Percentiles rank a stretch among this genome's conserved stretches.
These are phyloP conservation scores for Fregata magnificens DNA, from an alignment of 2,113 vertebrate species.

Conservation along the genomic window DNA sequence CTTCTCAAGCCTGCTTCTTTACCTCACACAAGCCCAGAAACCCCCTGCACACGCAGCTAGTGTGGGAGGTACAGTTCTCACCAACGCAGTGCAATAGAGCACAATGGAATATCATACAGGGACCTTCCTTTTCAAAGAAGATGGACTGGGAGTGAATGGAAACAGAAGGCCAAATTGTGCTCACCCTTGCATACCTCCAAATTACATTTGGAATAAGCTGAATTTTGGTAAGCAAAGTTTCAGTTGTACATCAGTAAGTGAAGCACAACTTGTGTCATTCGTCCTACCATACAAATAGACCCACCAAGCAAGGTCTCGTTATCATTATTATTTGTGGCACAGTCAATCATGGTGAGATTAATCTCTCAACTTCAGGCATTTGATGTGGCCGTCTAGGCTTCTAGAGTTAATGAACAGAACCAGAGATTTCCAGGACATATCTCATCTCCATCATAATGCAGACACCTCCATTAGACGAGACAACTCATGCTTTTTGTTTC, in stretches of 20 bases:
- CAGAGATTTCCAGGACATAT: not conserved
- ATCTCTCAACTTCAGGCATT: not conserved
- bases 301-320: not conserved
- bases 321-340: not conserved
- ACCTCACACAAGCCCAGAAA: not conserved
- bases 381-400: not conserved
- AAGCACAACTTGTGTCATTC: not conserved
- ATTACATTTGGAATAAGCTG: not conserved
- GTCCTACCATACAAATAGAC: not conserved
- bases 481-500: not conserved
- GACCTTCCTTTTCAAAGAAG: not conserved
- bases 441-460: not conserved
- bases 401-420: not conserved
- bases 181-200: not conserved
- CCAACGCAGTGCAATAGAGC: not conserved
- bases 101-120: not conserved
- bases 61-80: not conserved
- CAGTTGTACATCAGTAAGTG: not conserved
- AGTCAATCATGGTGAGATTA: not conserved
- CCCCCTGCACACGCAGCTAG: rapidly evolving
- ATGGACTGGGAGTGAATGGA: not conserved
- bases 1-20: not conserved
- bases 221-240: not conserved
- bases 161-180: not conserved
- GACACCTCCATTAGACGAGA: not conserved